Base-by-base conservation (phyloP, 2,113 vertebrate genomes). In the Holacanthus passer region DNA sequence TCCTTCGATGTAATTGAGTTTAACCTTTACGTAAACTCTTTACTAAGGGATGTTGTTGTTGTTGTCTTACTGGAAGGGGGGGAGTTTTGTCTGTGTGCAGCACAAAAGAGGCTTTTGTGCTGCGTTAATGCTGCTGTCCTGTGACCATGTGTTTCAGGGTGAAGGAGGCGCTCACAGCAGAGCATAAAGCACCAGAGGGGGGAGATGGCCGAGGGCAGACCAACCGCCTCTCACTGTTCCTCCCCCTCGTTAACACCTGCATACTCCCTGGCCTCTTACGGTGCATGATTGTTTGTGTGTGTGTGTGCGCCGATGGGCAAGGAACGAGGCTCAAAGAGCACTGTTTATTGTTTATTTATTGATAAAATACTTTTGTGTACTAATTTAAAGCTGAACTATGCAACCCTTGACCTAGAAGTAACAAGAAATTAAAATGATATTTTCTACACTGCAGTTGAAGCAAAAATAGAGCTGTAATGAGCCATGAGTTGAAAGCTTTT, bases 101-200 rank as follows among this genome's bases (percentile, higher is more conserved):
- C 75, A 90, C 86, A 91, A 82, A 88, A 27, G 50, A 64, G 60
- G 29, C 77, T 89, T n/a, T 87, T 91, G 85, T 93, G 75, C 24
- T 24, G 24, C 39, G 66, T 71, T 85, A 86, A 82, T 83, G 66
- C 81, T 41, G 56, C 86, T 90, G 86, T 91, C 86, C 85, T 91
- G 88, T 93, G 91, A 92, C 88, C 80, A 47, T 91, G 77, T 81
- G 68, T 91, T 92, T 78, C 83, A 94, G 94, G 70, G 88, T 94
- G 52, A 92, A 64, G 81, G 84, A 87, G 79, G 89, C 27, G 32
- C 81, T 93, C 13, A 22, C 70, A 84, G 80, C 78, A 27, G 81
- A 83, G 47, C 65, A 77, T 7, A 68, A 83, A 82, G 75, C 73
- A 67, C 59, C 84, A 1, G 81, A 75, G 85, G 84, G 32, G 64